Conservation (phyloP, 2,113 vertebrate species). For the Fregata magnificens region DNA sequence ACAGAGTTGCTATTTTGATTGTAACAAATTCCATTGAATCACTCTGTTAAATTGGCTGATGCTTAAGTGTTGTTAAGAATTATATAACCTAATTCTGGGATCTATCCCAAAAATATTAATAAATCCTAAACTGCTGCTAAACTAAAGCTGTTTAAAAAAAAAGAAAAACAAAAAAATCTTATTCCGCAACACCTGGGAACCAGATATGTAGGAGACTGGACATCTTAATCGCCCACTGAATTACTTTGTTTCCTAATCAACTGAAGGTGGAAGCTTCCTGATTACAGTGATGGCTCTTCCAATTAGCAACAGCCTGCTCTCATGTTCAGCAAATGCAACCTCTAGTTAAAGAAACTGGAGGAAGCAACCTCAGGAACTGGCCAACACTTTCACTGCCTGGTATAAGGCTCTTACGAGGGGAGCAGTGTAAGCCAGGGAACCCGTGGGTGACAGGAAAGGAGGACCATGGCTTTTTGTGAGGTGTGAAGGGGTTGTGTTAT, state of each 20-base stretch:
- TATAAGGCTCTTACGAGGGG: fast-evolving
- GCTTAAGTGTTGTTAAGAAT: no score
- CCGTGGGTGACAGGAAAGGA: neutral
- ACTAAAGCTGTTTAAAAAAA: no score
- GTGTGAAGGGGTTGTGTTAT: neutral
- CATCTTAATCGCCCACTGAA: neutral
- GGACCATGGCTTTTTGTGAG: neutral
- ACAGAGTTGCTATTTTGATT: no score
- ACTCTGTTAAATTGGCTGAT: no score
- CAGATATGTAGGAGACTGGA: neutral
- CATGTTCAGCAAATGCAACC: neutral
- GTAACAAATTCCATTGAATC: no score
- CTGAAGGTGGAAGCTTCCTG: neutral
- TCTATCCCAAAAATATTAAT: no score
- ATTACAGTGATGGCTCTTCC: neutral
- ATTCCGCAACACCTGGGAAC: neutral
- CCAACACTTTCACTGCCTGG: neutral
- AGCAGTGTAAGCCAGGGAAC: neutral
- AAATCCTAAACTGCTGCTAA: no score
- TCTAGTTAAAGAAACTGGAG: neutral
- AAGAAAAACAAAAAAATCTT: no score
- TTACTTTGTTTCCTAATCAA: neutral
- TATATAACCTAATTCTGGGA: no score
- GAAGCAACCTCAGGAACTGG: neutral
- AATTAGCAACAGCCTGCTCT: neutral